phyloP scores from a whole-genome alignment of 2,888 invertebrate genomes.

The Andrena bicolor region DNA sequence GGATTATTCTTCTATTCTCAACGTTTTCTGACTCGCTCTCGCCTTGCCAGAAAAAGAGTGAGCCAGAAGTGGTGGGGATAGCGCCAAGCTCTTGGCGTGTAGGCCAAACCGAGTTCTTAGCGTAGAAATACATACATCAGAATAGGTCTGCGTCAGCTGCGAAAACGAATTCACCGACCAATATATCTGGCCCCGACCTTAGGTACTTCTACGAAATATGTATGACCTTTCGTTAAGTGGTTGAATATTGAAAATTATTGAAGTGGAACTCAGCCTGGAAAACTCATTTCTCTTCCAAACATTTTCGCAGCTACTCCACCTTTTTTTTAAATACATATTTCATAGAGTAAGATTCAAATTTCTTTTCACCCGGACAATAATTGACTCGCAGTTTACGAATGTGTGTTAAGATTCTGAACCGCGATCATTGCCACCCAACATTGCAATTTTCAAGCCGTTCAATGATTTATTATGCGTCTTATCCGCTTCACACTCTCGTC shows the following conservation, averaged over 20 bases:
- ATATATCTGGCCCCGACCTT: too few relatives aligned
- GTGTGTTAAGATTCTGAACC: slow-evolving; percentile 17
- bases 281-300: not conserved
- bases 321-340: not conserved
- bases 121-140: too few relatives aligned
- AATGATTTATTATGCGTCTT: slow-evolving; percentile 25
- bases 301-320: slow-evolving; percentile 11
- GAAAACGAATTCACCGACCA: too few relatives aligned
- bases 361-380: not conserved
- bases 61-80: too few relatives aligned
- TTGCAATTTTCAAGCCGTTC: slow-evolving; percentile 11
- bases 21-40: too few relatives aligned
- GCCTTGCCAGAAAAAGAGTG: too few relatives aligned
- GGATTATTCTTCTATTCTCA: too few relatives aligned
- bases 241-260: not conserved
- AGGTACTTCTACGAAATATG: not conserved
- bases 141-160: too few relatives aligned
- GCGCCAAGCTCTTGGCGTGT: too few relatives aligned
- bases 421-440: not conserved
- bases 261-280: not conserved
- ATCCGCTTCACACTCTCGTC: slow-evolving; percentile 33
- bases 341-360: not conserved
- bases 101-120: too few relatives aligned
- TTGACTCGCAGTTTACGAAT: not conserved
- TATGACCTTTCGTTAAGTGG: not conserved